Evolutionary conservation across 2,797 vertebrate genomes (phyloP), one percentile per base, ranked within the genome.

Genomic region (Silurus aristotelis): DNA sequence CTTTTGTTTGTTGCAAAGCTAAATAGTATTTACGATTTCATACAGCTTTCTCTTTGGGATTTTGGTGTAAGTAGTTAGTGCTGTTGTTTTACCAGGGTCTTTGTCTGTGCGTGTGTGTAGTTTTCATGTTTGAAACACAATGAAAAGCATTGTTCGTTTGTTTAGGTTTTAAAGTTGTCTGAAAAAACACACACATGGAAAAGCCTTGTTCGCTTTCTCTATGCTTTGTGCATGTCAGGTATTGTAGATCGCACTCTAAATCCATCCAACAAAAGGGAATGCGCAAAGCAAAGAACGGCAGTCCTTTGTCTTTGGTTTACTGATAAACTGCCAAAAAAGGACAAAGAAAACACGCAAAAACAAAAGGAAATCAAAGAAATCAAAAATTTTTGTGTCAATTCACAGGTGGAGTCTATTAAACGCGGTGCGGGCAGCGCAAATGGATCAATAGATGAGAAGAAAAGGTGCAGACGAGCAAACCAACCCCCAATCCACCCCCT

Each of bases 191-290:
- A 89, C 89, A 91, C 91, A 90, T 89, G 90, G 72, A 86, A 73
- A 90, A 91, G 91, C 93, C 91, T 92, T 77, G 27, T 90, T 88
- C 89, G 91, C 90, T 85, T 85, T 93, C 92, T 91, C 14, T 66
- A 90, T 89, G 89, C 91, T 93, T 93, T 94, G 93, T 93, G 91
- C 91, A 88, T 91, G 90, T 88, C 87, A 91, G 90, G 91, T 92
- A 91, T 93, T 92, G 92, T 92, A 87, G 89, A 89, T 90, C 89
- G 85, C 89, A 88, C 91, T 91, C 87, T 85, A 92, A 95, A 95
- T 94, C 92, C 93, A 87, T 61, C 2, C 31, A 83, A 86, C 85
- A 88, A 89, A 84, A 86, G 84, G 56, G 83, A 92, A 87, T 12
- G 77, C 87, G 91, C 90, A 92, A 93, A 93, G 89, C 87, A 83